Evolutionary conservation across 2,113 vertebrate genomes (phyloP).

Genomic region (Morone chrysops): DNA sequence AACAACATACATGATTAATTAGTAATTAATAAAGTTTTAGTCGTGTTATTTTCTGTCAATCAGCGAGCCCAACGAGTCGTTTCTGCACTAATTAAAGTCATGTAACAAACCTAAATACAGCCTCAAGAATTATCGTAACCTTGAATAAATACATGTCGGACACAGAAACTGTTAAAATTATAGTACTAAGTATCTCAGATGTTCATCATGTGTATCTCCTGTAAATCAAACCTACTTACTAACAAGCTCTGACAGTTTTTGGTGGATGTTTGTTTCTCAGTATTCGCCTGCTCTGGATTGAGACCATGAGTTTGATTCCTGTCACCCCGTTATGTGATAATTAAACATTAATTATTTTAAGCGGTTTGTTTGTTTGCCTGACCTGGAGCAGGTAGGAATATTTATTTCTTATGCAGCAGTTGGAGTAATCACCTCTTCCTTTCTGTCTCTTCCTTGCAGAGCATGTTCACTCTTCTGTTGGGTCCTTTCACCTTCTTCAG

Average conservation of each 20-base stretch:
- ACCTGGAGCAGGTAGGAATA: background rate
- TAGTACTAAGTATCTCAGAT: background rate
- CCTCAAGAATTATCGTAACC: background rate
- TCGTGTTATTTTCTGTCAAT: too few species aligned
- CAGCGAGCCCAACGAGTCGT: background rate
- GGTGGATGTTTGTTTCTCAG: background rate
- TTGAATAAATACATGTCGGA: background rate
- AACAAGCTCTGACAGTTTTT: background rate
- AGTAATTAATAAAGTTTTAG: background rate
- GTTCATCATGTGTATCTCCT: background rate
- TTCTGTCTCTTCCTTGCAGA: constrained; percentile 77
- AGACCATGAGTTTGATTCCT: background rate
- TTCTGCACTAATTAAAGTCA: background rate
- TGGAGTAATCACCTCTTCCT: background rate
- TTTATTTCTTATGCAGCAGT: background rate
- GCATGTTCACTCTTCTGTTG: constrained; percentile 89
- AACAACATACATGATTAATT: background rate
- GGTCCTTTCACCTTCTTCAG: constrained; percentile 99
- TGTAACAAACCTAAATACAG: background rate
- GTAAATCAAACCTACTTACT: constrained; percentile 2
- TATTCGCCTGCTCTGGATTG: background rate
- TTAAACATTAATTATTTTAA: background rate
- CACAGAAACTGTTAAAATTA: background rate
- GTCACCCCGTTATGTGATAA: background rate
- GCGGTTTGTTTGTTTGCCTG: background rate